Base-by-base conservation (phyloP, 2,888 invertebrate species). In the Synanthedon tipuliformis region DNA sequence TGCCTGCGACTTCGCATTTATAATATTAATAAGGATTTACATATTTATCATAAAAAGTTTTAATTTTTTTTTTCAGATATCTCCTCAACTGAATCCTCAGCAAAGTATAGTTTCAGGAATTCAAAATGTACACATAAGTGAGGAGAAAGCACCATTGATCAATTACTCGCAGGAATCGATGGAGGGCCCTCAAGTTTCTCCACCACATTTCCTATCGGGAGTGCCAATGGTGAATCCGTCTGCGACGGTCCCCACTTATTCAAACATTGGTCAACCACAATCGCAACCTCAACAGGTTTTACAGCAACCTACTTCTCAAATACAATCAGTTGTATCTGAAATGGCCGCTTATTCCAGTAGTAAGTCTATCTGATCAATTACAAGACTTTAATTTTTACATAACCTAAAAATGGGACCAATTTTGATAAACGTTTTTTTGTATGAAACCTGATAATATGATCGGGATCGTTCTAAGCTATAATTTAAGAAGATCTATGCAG, bases 221-320 rank as follows among this genome's bases (percentile, higher is more conserved):
- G 86, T 90, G 7, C 88, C 88, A 40, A 81, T 88, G 73, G 88
- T 89, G 23, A 89, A 85, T 55, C 84, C 88, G 40, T 70, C 70
- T 63, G 61, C 58, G 48, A 51, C 62, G 50, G 56, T 65, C n/a
- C 61, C 59, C 56, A 63, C 53, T 49, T 50, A 55, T 48, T 54
- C 54, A 56, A 59, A 54, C 55, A 58, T 50, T 51, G 57, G 55
- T 58, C 73, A 59, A 54, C 64, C 60, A 34, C 56, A 48, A 49
- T 41, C 50, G 11, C 16, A 50, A 51, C 41, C 27, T 40, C 13
- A 58, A 41, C 34, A 34, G 34, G 34, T 34, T 34, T 34, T 34
- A 10, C 73, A 73, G 54, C 71, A 73, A 52, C 63, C 73, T 48
- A 61, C 71, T 51, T 68, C 77, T 52, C 78, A 78, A 65, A 62